Evolutionary conservation across 1,140 invertebrate species (phyloP).

Genomic region (Drosophila takahashii): DNA sequence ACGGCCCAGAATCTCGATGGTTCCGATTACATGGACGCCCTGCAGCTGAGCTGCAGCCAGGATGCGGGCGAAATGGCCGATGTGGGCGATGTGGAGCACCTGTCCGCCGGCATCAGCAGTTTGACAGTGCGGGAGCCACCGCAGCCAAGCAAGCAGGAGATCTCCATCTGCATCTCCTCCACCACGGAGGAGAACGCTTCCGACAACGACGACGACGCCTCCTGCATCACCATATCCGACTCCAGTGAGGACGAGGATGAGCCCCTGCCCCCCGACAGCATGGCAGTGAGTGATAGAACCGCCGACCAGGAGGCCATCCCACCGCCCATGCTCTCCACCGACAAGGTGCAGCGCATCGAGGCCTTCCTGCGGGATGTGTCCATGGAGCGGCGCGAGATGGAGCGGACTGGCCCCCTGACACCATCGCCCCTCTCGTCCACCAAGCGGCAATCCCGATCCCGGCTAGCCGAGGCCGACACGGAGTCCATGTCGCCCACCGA

Average conservation of each 20-base stretch:
- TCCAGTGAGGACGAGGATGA: constrained; percentile 44
- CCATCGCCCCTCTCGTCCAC: constrained; percentile 4
- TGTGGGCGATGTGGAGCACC: constrained; percentile 33
- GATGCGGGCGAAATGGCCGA: constrained; percentile 35
- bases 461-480: constrained; percentile 69
- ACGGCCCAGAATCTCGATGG: constrained; percentile 15
- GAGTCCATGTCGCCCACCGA: constrained; percentile 68
- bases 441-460: constrained; percentile 13
- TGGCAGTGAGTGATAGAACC: constrained; percentile 43
- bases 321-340: constrained; percentile 29
- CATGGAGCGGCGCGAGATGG: constrained; percentile 40
- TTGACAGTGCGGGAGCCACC: constrained; percentile 38
- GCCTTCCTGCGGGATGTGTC: constrained; percentile 77
- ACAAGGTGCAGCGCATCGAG: constrained; percentile 63
- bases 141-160: constrained; percentile 4
- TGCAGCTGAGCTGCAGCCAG: constrained; percentile 68
- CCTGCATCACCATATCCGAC: constrained; percentile 73
- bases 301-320: background rate
- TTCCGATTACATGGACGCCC: constrained; percentile 71
- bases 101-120: constrained; percentile 53
- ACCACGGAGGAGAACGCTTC: constrained; percentile 48
- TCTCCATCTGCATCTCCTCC: constrained; percentile 70
- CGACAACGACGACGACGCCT: constrained; percentile 35
- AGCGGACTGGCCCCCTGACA: background rate
- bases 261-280: constrained; percentile 31